These are phyloP conservation scores for Porites australiensis DNA, from an alignment of 64 coral and sea anemone genomes.

Conservation along the genomic window DNA sequence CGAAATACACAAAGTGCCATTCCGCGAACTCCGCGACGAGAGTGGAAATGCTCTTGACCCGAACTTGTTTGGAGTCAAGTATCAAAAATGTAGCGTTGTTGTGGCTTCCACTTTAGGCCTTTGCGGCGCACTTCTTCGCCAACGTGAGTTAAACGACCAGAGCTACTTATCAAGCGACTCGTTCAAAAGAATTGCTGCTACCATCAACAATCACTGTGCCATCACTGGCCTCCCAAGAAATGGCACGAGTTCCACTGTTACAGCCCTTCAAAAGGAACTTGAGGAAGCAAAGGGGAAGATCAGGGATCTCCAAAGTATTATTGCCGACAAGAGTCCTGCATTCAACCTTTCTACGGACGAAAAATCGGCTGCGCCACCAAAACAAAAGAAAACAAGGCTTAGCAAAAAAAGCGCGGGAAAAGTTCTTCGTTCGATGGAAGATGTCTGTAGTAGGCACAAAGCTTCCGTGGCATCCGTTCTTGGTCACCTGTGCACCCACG, in stretches of 20 bases:
- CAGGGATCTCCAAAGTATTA: too few relatives aligned
- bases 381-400: slow-evolving; percentile 6
- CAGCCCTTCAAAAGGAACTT: too few relatives aligned
- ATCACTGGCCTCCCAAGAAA: not conserved
- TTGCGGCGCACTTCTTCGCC: slow-evolving; percentile 18
- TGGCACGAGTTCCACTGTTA: not conserved
- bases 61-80: slow-evolving; percentile 32
- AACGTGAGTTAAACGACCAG: not conserved
- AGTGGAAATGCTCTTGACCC: not conserved
- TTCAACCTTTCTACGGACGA: not conserved
- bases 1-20: slow-evolving; percentile 38
- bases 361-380: not conserved
- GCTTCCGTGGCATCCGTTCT: slow-evolving; percentile 20
- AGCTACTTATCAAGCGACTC: not conserved
- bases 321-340: too few relatives aligned
- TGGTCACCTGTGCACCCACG: slow-evolving; percentile 27
- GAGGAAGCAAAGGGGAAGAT: too few relatives aligned
- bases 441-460: not conserved
- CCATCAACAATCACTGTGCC: not conserved
- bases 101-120: slow-evolving; percentile 23
- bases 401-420: slow-evolving; percentile 52
- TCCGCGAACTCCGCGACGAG: not conserved
- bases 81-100: not conserved
- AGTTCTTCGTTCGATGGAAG: slow-evolving; percentile 19
- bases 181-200: not conserved